Base-by-base conservation (phyloP, 2,888 invertebrate species). In the Nemapogon koenigi region DNA sequence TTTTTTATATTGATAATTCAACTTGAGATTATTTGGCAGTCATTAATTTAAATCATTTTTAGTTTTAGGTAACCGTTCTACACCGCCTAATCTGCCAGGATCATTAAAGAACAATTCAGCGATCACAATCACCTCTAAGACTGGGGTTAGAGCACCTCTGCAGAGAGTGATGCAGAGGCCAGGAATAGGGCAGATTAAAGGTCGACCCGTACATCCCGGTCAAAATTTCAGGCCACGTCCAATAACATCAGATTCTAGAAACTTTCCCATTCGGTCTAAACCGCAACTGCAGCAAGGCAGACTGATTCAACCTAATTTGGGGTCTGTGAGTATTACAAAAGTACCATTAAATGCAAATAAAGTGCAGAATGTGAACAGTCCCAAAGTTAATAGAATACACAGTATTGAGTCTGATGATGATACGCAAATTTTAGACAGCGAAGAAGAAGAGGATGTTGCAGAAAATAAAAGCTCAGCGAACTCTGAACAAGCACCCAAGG, bases 51-150 rank as follows among this genome's bases (percentile, higher is more conserved):
- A 29, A 29, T 16, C 46, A 41, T 39, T 55, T 58, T 42, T 42
- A 78, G 80, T 78, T 55, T 46, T 76, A 55, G 67, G 68, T 22
- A 55, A 44, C 40, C 68, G 79, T 6, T 71, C 76, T 4, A 45
- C 55, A n/a, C 45, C 62, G 25, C 51, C 63, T 1, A 71, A 57
- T 47, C 65, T 81, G 44, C 80, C 81, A 3, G 73, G 76, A 11
- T 76, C 80, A 2, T 60, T 84, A 41, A 85, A 84, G 53, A 82
- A 83, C 47, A 84, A 84, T 52, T 81, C 84, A 0, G 81, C 83
- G 1, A 79, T 84, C 16, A 82, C 85, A 1, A 82, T 83, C 8
- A 78, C 82, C 22, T 83, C 84, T 1, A 81, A 81, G 52, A 58
- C 60, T 4, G 66, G 62, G 0, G 63, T 64, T 1, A 58, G 73